phyloP scores from a whole-genome alignment of 1,140 invertebrate species.

The Venturia canescens region DNA sequence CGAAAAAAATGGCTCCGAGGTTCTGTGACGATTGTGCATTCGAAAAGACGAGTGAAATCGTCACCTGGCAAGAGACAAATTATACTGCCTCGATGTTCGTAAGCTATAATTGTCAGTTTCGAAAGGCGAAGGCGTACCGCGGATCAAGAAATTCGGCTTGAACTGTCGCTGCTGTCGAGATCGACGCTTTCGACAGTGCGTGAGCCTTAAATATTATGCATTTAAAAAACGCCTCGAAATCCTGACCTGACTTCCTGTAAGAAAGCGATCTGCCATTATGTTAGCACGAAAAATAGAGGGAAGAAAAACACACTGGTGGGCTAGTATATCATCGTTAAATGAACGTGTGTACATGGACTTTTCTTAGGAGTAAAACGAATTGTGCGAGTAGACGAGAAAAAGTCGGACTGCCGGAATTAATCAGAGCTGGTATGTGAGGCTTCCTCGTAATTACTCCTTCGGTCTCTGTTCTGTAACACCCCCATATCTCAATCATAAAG shows the following conservation, averaged over 20 bases:
- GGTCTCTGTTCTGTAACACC: conserved; percentile 1
- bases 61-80: conserved; percentile 9
- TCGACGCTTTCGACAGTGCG: conserved; percentile 15
- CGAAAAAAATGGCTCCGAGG: background rate
- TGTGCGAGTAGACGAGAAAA: conserved; percentile 3
- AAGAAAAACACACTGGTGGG: background rate
- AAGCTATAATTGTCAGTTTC: conserved; percentile 12
- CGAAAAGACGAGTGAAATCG: conserved; percentile 13
- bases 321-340: background rate
- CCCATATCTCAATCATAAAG: conserved; percentile 4
- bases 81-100: background rate
- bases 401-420: conserved; percentile 30
- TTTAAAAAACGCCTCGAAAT: background rate
- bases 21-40: background rate
- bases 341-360: background rate
- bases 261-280: conserved; percentile 18
- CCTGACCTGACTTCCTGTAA: conserved; percentile 9
- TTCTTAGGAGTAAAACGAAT: conserved; percentile 12
- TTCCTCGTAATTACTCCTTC: conserved; percentile 23
- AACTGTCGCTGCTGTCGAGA: background rate
- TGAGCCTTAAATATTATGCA: conserved; percentile 10
- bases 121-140: conserved; percentile 7
- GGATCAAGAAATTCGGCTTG: conserved; percentile 8
- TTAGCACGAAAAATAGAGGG: background rate
- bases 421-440: conserved; percentile 26